These are phyloP conservation scores for Drosophila equinoxialis DNA, from an alignment of 1,140 invertebrate species.

Conservation along the genomic window DNA sequence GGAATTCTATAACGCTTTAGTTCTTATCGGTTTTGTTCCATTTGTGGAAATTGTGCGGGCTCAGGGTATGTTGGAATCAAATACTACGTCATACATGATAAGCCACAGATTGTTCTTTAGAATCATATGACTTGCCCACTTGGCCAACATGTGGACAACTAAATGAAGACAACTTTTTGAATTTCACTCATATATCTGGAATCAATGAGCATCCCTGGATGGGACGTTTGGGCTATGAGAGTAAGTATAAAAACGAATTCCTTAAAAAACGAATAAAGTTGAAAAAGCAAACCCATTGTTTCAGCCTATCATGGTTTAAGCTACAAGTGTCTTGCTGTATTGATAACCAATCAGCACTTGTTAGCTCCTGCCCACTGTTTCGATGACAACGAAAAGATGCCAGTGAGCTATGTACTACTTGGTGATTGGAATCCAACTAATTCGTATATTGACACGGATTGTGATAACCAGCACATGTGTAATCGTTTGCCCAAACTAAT, in stretches of 20 bases:
- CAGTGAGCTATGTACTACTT: slow-evolving; percentile 14
- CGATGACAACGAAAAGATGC: slow-evolving; percentile 1
- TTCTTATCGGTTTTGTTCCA: neutral
- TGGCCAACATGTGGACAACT: slow-evolving; percentile 20
- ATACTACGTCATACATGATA: neutral
- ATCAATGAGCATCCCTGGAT: slow-evolving; percentile 32
- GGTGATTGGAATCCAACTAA: slow-evolving; percentile 47
- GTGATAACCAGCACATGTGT: slow-evolving; percentile 17
- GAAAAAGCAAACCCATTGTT: neutral
- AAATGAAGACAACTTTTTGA: slow-evolving; percentile 10
- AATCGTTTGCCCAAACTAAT: slow-evolving; percentile 2
- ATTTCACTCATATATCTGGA: slow-evolving; percentile 6
- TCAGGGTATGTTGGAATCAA: slow-evolving; percentile 15
- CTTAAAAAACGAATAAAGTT: neutral
- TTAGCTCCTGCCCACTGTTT: slow-evolving; percentile 37
- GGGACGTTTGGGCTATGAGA: slow-evolving; percentile 32
- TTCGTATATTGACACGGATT: slow-evolving; percentile 23
- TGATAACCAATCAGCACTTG: slow-evolving; percentile 30
- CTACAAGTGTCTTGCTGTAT: slow-evolving; percentile 41
- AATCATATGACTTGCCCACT: neutral
- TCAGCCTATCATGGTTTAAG: slow-evolving; percentile 28
- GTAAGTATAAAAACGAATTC: slow-evolving; percentile 4
- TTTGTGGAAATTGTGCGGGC: neutral
- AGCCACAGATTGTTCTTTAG: neutral
- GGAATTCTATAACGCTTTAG: neutral